Evolutionary conservation across 1,140 invertebrate species (phyloP).

Genomic region (Macrosteles quadrilineatus): DNA sequence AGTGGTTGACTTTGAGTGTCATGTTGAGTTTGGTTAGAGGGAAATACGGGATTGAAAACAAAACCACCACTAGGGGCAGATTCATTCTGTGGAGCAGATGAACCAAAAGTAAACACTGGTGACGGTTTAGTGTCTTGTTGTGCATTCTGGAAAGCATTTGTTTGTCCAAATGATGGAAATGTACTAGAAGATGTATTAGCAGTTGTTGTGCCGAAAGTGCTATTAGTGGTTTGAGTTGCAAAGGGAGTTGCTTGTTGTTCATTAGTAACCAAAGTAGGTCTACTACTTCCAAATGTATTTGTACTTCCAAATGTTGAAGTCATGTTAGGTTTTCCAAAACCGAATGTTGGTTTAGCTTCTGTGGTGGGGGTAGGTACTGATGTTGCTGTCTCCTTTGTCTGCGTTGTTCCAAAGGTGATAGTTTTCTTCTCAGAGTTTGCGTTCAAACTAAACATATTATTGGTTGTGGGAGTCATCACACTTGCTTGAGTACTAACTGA

Average conservation of each 20-base stretch:
- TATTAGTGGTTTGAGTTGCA: constrained; percentile 4
- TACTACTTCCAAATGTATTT: neutral
- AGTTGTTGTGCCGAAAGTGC: constrained; percentile 29
- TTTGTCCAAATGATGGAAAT: constrained; percentile 19
- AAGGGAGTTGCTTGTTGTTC: neutral
- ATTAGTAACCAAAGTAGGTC: neutral
- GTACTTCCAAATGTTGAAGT: constrained; percentile 12
- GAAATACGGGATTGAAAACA: constrained; percentile 21
- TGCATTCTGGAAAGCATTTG: constrained; percentile 34
- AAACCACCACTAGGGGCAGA: neutral
- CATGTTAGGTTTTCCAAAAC: neutral
- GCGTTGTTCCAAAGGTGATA: neutral
- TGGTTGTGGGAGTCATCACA: neutral
- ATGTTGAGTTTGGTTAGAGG: neutral
- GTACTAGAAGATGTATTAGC: constrained; percentile 29
- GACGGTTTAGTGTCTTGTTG: constrained; percentile 17
- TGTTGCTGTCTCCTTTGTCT: neutral
- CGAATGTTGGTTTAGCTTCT: constrained; percentile 1
- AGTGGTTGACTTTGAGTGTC: neutral
- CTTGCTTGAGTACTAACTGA: neutral
- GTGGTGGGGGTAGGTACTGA: neutral
- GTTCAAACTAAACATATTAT: neutral
- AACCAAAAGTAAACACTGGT: constrained; percentile 35
- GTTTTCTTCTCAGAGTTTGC: neutral
- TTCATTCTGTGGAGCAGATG: neutral